Evolutionary conservation across 2,888 invertebrate genomes (phyloP).

Genomic region (Horisme vitalbata): DNA sequence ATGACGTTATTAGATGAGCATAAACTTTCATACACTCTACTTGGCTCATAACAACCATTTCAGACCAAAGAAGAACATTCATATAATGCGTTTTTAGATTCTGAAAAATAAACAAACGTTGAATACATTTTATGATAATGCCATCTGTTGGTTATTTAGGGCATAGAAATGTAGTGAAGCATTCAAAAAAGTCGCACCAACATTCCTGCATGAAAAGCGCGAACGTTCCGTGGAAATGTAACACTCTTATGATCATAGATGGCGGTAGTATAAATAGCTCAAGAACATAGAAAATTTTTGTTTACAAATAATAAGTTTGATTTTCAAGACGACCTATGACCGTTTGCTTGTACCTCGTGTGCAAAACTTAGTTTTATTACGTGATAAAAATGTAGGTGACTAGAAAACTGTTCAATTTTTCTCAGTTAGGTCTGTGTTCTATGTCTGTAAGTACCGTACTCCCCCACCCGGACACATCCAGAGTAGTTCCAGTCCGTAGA

Average conservation of each 20-base stretch:
- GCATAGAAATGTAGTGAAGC: background rate
- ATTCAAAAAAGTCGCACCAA: background rate
- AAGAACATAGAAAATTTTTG: too few species aligned
- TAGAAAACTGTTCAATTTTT: background rate
- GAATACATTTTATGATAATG: background rate
- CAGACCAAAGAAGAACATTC: conserved; percentile 47
- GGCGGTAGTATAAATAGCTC: conserved; percentile 15
- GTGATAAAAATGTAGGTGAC: too few species aligned
- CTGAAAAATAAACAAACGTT: conserved; percentile 38
- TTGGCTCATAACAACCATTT: conserved; percentile 49
- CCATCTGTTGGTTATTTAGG: conserved; percentile 14
- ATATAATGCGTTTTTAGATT: conserved; percentile 39
- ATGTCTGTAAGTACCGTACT: conserved; percentile 41
- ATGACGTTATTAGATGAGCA: conserved; percentile 42
- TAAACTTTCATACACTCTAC: conserved; percentile 43
- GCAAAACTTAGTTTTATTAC: too few species aligned
- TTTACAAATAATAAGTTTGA: too few species aligned
- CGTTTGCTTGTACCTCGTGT: too few species aligned
- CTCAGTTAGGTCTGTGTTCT: background rate
- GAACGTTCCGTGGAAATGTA: background rate
- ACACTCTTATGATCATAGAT: conserved; percentile 13
- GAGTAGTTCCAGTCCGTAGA: conserved; percentile 35
- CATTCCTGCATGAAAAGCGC: background rate
- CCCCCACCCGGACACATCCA: conserved; percentile 60
- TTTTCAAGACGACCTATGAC: too few species aligned